Evolutionary conservation across 2,113 vertebrate genomes (phyloP).

Genomic region (Osmerus eperlanus): DNA sequence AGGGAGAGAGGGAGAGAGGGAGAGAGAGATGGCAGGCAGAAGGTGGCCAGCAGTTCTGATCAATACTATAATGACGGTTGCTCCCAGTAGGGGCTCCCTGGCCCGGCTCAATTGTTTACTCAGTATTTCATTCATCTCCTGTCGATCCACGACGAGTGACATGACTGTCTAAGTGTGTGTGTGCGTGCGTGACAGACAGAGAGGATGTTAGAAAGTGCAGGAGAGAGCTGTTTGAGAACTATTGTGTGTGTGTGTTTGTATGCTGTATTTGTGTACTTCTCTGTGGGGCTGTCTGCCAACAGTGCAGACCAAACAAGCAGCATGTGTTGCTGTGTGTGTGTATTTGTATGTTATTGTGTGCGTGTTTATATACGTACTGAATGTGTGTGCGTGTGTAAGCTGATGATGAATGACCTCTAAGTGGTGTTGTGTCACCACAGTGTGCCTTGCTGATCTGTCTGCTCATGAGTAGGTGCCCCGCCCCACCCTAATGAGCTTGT

Average conservation of each 20-base stretch:
- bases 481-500: slow-evolving; percentile 59
- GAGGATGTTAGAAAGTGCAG: neutral
- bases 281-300: slow-evolving; percentile 7
- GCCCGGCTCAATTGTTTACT: slow-evolving; percentile 44
- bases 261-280: neutral
- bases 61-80: slow-evolving; percentile 55
- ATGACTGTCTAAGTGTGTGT: slow-evolving; percentile 5
- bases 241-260: neutral
- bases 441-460: slow-evolving; percentile 16
- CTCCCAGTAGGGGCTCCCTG: slow-evolving; percentile 26
- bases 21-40: neutral
- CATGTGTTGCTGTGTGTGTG: neutral
- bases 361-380: neutral
- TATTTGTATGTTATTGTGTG: neutral
- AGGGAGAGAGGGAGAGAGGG: neutral
- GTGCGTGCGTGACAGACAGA: neutral
- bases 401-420: slow-evolving; percentile 38
- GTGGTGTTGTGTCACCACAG: slow-evolving; percentile 36
- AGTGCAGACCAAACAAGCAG: neutral
- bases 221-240: no score
- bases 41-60: slow-evolving; percentile 41
- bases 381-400: neutral
- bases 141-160: slow-evolving; percentile 27
- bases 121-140: slow-evolving; percentile 54
- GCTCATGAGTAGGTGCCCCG: slow-evolving; percentile 49